Percentiles rank a stretch among this genome's conserved stretches.
Evolutionary conservation across 30 jellyfish, hydroid and myxozoan species (phyloP).

Genomic region (Turritopsis dohrnii): DNA sequence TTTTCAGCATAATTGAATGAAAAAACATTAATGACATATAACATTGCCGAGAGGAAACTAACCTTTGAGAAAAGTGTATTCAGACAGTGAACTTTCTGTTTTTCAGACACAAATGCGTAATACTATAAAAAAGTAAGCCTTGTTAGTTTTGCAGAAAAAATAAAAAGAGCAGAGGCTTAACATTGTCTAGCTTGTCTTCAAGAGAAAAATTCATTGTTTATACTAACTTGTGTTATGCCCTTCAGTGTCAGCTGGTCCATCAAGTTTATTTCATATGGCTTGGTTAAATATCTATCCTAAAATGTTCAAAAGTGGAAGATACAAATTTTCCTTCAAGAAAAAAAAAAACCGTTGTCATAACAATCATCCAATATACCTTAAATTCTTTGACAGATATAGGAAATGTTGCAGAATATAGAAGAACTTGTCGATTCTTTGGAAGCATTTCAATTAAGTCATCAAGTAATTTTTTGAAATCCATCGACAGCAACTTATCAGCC

Average conservation of each 20-base stretch:
- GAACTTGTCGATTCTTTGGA: conserved; percentile 79
- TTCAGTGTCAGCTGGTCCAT: conserved; percentile 89
- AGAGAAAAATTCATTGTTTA: neutral
- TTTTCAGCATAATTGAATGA: too few species aligned
- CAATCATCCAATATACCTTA: conserved; percentile 33
- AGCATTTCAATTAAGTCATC: conserved; percentile 49
- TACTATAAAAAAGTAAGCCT: conserved; percentile 60
- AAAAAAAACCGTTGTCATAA: neutral
- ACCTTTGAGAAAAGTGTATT: conserved; percentile 90
- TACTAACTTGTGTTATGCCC: conserved; percentile 89
- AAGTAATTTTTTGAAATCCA: conserved; percentile 69
- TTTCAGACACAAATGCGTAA: conserved; percentile 91
- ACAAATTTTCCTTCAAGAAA: neutral
- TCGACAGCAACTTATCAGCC: conserved; percentile 91
- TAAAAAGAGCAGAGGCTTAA: too few species aligned
- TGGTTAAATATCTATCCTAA: conserved; percentile 67
- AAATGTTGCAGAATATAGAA: conserved; percentile 84
- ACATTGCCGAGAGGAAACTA: neutral
- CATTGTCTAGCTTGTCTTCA: too few species aligned
- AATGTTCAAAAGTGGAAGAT: neutral
- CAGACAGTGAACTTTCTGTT: conserved; percentile 86
- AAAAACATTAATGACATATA: too few species aligned
- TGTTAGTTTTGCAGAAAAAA: neutral
- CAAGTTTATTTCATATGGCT: conserved; percentile 83
- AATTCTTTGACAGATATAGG: conserved; percentile 86